Conservation (phyloP, 2,888 invertebrate species). For the Cosmorhoe ocellata region DNA sequence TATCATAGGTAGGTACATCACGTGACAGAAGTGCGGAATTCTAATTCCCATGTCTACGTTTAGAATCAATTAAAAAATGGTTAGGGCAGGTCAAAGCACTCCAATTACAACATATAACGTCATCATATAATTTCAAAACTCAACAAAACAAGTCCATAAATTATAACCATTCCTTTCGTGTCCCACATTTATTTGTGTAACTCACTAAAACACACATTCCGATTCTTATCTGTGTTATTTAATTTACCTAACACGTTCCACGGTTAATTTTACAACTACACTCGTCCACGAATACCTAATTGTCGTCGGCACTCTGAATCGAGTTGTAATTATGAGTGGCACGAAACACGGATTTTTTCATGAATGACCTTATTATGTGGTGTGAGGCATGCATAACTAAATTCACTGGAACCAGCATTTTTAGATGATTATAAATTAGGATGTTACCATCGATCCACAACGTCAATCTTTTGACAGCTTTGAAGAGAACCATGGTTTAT, state of each 20-base stretch:
- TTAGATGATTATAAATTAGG: no score
- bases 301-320: constrained; percentile 55
- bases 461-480: no score
- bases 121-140: background rate
- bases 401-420: no score
- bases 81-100: background rate
- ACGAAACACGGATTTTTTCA: constrained; percentile 40
- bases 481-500: no score
- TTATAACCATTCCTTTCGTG: constrained; percentile 1
- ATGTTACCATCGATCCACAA: no score
- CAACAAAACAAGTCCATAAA: constrained; percentile 1
- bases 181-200: constrained; percentile 14
- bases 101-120: background rate
- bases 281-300: constrained; percentile 60
- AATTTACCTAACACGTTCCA: constrained; percentile 54
- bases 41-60: no score
- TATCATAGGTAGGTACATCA: no score
- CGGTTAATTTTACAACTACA: constrained; percentile 44
- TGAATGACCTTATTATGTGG: constrained; percentile 21
- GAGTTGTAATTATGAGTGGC: constrained; percentile 49
- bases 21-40: no score
- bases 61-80: no score
- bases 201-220: constrained; percentile 31
- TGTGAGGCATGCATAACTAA: no score
- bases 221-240: constrained; percentile 57